Base-by-base conservation (phyloP, 2,888 invertebrate genomes). In the Nymphalis c-album region DNA sequence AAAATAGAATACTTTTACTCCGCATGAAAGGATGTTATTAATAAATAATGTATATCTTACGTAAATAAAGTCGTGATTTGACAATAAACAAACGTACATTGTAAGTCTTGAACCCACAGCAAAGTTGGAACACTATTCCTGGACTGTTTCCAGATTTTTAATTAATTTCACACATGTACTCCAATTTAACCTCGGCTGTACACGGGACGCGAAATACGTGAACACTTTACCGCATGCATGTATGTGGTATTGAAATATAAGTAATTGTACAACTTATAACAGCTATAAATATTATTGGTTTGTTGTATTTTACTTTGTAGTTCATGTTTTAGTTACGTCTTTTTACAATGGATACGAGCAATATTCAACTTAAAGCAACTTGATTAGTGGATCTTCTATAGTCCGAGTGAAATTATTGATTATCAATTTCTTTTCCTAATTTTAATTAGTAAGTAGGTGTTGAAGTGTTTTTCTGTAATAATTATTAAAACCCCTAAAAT, bases 111-210 rank as follows among this genome's bases (percentile, higher is more conserved):
- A 55, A 31, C 7, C 31, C 53, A 17, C 31, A 55, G 53, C 31
- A 17, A 55, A 55, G 53, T 26, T 55, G 53, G 26, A n/a, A 55
- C 53, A 7, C 26, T 55, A 26, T n/a, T 31, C 53, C 53, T 63
- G 63, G 63, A 58, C 48, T 47, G 20, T 40, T 35, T 58, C 63
- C 63, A 63, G 57, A 63, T 48, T 63, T 63, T 63, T 57, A 63
- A 63, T 58, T 63, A 58, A 63, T 63, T 63, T 58, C 48, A 17
- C 53, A 55, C 53, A 55, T 55, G 53, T 31, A 55, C 26, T 55
- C 53, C 53, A 55, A 55, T 55, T 55, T 55, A 55, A 55, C 26
- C 53, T n/a, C 53, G 53, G 17, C 31, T 55, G 53, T 31, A 55
- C 40, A 40, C 53, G 26, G 26, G 53, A 55, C 53, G 53, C 53